phyloP scores from a whole-genome alignment of 2,113 vertebrate genomes.

The cattle (Bos taurus) region DNA sequence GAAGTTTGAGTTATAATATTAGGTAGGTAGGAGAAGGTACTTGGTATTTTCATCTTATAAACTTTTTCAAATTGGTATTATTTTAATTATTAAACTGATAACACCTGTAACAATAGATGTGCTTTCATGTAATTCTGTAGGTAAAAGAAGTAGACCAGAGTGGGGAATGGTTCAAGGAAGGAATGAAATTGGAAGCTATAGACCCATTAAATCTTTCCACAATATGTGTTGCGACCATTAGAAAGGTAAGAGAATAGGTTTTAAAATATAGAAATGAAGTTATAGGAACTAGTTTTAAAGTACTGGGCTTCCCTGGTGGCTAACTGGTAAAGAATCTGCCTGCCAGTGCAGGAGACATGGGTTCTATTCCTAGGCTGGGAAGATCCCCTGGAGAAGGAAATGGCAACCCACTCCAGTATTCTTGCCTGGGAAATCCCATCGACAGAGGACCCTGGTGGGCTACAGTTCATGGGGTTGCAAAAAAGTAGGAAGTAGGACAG shows the following conservation, averaged over 20 bases:
- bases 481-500: not conserved
- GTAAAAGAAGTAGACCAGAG: slow-evolving; percentile 95
- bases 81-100: not conserved
- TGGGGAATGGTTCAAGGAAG: slow-evolving; percentile 97
- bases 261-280: not conserved
- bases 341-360: not conserved
- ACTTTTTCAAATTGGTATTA: slow-evolving; percentile 33
- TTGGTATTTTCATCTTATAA: slow-evolving; percentile 37
- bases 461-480: not conserved
- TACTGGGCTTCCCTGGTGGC: not conserved
- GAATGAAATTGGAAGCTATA: slow-evolving; percentile 99
- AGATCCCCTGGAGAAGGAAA: not conserved
- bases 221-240: slow-evolving; percentile 98
- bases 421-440: not conserved
- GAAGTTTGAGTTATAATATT: slow-evolving; percentile 26
- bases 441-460: not conserved
- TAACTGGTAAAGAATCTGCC: not conserved
- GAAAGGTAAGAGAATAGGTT: slow-evolving; percentile 87
- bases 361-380: not conserved
- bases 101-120: slow-evolving; percentile 49
- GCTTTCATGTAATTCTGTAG: slow-evolving; percentile 78
- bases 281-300: not conserved
- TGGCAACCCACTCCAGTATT: not conserved
- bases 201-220: slow-evolving; percentile 98
- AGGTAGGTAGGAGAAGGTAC: slow-evolving; percentile 58